Evolutionary conservation across 2,113 vertebrate genomes (phyloP), one percentile per base, ranked within the genome.

Genomic region (Tretioscincus oriximinensis): DNA sequence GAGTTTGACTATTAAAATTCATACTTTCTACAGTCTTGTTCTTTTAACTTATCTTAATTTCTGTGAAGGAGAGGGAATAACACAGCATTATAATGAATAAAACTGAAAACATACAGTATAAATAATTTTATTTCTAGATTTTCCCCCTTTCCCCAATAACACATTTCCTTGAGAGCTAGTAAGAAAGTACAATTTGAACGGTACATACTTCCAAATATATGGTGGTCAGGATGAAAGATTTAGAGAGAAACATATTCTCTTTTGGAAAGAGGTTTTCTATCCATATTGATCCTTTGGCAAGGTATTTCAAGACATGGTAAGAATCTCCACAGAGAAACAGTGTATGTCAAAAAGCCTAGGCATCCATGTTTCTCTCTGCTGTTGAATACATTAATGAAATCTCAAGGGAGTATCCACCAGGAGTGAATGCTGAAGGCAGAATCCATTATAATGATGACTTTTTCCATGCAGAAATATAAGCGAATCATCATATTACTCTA

Each of bases 401-500:
- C 91, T 75, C 82, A 87, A 74, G 68, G 78, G 89, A 88, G 45
- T 24, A 75, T 51, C 85, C 86, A 1, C 20, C 2, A 73, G 76
- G 73, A 87, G 78, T 85, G 86, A 77, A 76, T 83, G 78, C 78
- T 88, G 80, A 80, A 83, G 82, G 80, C 65, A 90, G 47, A 86
- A 87, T 63, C 35, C 76, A 73, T 84, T 54, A 73, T 73, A 81
- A 77, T 61, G 82, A 84, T 76, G 78, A 63, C 58, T 88, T 22
- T 88, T 90, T 91, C 80, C 78, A 84, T 83, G 75, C 14, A 76
- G 60, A 51, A 75, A 26, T 64, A 71, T 72, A 76, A 61, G 65
- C 67, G 83, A 83, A 84, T 61, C 16, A 80, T 78, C 41, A 28
- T 45, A 11, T 83, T 76, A 58, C 70, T 86, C 47, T 58, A 4